These are phyloP conservation scores for Hydrozoanthus tunicans DNA, from an alignment of 64 coral and sea anemone species.

Conservation along the genomic window DNA sequence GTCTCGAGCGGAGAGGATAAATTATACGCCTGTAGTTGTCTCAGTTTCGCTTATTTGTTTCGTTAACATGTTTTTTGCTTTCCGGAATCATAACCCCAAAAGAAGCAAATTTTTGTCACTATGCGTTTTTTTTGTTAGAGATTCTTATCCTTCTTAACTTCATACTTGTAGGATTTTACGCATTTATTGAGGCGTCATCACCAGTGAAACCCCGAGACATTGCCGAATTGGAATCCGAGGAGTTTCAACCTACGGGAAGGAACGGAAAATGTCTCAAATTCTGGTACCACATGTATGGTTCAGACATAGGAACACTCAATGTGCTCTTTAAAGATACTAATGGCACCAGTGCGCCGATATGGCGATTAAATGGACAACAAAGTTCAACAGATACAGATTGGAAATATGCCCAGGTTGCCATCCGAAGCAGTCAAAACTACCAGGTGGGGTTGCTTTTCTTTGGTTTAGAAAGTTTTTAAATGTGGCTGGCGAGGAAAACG, in stretches of 20 bases:
- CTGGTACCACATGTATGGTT: constrained; percentile 96
- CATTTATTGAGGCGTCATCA: constrained; percentile 86
- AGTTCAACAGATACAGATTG: constrained; percentile 48
- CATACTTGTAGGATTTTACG: constrained; percentile 62
- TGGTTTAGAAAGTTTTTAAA: not conserved
- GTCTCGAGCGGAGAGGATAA: no score
- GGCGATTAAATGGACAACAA: constrained; percentile 78
- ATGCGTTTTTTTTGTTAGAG: not conserved
- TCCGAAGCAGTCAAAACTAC: constrained; percentile 69
- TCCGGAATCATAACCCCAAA: no score
- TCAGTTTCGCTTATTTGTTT: no score
- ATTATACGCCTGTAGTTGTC: no score
- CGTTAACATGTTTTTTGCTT: no score
- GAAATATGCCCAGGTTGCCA: constrained; percentile 75
- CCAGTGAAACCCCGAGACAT: constrained; percentile 73
- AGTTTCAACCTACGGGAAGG: constrained; percentile 69
- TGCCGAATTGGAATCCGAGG: constrained; percentile 69
- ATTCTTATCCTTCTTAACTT: not conserved
- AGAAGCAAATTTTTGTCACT: no score
- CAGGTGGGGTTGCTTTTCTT: constrained; percentile 43
- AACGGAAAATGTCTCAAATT: constrained; percentile 80
- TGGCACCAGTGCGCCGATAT: constrained; percentile 43
- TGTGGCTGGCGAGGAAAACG: no score
- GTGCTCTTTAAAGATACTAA: constrained; percentile 62
- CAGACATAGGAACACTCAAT: constrained; percentile 77